Conservation (phyloP, 2,113 vertebrate species). For the Mirounga angustirostris region DNA sequence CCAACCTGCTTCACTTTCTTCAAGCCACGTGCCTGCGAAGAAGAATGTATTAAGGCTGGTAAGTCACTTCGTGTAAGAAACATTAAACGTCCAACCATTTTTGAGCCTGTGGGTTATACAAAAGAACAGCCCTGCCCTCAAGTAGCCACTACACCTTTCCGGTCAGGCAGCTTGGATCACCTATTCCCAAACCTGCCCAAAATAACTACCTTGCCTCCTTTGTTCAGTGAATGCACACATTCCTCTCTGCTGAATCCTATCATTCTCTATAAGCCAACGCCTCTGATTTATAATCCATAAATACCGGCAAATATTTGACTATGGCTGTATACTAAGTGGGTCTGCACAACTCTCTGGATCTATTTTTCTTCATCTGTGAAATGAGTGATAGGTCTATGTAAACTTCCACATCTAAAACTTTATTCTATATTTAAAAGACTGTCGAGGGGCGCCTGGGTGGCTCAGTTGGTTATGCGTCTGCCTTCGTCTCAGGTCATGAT, state of each 20-base stretch:
- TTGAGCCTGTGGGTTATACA: background rate
- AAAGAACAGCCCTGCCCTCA: background rate
- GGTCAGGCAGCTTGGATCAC: background rate
- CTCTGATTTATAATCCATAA: background rate
- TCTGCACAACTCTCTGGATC: background rate
- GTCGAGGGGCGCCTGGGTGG: background rate
- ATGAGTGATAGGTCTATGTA: background rate
- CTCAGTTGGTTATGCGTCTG: too few relatives aligned
- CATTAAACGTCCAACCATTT: background rate
- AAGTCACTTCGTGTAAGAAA: background rate
- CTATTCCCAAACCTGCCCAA: background rate
- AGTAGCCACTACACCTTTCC: background rate
- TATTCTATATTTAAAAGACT: background rate
- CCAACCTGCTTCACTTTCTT: background rate
- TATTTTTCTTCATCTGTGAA: background rate
- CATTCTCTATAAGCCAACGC: background rate
- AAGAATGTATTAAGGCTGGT: background rate
- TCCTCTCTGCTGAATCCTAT: background rate
- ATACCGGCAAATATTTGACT: background rate
- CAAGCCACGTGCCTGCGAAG: background rate
- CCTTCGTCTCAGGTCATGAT: background rate
- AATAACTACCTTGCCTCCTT: background rate
- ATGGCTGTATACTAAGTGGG: background rate
- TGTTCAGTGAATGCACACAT: background rate
- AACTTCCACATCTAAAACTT: constrained; percentile 16